phyloP scores from a whole-genome alignment of 2,113 vertebrate species.

The Mormyrus iriodes region DNA sequence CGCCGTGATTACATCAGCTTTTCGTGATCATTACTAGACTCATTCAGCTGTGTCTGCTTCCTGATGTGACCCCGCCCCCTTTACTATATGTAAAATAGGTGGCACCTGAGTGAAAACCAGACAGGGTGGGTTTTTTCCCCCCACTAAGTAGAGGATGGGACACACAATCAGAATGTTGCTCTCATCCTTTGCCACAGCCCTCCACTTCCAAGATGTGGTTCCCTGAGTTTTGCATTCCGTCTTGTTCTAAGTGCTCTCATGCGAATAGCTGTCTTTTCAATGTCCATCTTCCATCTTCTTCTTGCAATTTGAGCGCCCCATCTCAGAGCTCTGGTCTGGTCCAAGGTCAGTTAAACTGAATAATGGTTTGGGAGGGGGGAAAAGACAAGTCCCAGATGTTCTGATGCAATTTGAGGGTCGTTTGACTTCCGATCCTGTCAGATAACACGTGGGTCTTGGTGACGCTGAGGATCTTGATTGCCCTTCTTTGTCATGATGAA shows the following conservation, averaged over 20 bases:
- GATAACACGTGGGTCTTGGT: neutral
- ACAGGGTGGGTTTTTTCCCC: neutral
- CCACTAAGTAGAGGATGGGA: neutral
- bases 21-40: neutral
- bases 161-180: no score
- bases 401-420: neutral
- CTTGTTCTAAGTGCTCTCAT: neutral
- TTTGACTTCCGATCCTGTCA: neutral
- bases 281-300: neutral
- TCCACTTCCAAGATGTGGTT: neutral
- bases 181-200: neutral
- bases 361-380: neutral
- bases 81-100: neutral
- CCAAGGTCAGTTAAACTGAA: neutral
- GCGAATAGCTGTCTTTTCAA: neutral
- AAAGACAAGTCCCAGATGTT: neutral
- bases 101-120: neutral
- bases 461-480: neutral
- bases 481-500: neutral
- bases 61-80: neutral
- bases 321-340: neutral
- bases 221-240: neutral
- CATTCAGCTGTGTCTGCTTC: neutral
- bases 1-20: neutral
- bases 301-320: neutral